phyloP scores from a whole-genome alignment of 2,797 vertebrate species.

The Anguilla pacifica region DNA sequence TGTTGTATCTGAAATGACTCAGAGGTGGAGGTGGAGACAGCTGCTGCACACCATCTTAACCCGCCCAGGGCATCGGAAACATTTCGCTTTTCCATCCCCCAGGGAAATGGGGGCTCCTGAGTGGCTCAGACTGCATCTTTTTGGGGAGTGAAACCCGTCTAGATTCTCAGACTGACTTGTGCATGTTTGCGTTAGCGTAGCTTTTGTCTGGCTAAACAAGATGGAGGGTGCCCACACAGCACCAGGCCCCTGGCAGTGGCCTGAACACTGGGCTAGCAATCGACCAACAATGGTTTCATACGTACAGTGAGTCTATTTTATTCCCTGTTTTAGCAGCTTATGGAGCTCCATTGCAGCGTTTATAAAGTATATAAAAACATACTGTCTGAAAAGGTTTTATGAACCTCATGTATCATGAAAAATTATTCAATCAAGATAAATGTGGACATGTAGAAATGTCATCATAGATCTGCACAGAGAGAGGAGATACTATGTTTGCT shows the following conservation, averaged over 20 bases:
- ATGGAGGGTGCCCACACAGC: neutral
- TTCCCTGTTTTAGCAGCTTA: neutral
- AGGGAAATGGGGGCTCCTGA: neutral
- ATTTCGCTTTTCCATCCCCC: neutral
- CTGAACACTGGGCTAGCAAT: neutral
- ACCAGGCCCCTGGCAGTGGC: neutral
- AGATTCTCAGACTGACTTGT: neutral
- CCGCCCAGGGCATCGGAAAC: neutral
- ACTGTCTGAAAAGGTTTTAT: neutral
- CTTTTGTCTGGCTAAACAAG: neutral
- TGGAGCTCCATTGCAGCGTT: too few relatives aligned
- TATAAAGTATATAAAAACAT: neutral
- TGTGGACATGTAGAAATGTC: neutral
- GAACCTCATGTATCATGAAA: neutral
- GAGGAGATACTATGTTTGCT: neutral
- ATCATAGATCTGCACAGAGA: neutral
- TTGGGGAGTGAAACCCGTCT: neutral
- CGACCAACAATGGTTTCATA: neutral
- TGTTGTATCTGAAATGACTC: neutral
- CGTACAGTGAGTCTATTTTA: neutral
- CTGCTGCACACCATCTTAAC: neutral
- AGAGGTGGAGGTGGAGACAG: neutral
- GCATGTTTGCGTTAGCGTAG: neutral
- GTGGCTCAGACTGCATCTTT: neutral
- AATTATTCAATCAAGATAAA: neutral